A percentile compares a stretch with the other conserved stretches of the same genome.
phyloP scores from a whole-genome alignment of 1,140 invertebrate genomes.

The Papilio aristodemus region DNA sequence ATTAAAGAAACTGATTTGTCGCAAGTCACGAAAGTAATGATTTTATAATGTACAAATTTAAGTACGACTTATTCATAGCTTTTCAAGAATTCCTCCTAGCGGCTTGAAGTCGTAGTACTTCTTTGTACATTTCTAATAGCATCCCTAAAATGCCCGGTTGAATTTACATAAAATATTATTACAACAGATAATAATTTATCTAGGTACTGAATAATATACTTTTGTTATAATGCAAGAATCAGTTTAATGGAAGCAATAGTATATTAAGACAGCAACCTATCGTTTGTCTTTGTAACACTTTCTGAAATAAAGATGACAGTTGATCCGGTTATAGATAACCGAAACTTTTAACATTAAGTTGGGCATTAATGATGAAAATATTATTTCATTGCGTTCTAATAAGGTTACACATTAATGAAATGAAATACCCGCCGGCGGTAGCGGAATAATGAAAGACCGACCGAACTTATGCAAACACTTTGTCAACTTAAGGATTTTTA shows the following conservation, averaged over 20 bases:
- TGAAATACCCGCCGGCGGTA: constrained; percentile 11
- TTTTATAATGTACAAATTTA: neutral
- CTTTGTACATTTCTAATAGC: neutral
- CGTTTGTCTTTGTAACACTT: too few species aligned
- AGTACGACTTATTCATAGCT: neutral
- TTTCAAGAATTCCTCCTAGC: neutral
- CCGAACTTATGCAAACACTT: constrained; percentile 32
- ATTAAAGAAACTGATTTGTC: neutral
- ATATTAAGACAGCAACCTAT: too few species aligned
- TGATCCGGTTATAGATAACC: too few species aligned
- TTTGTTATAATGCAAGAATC: too few species aligned
- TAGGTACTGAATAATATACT: too few species aligned
- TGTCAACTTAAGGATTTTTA: constrained; percentile 26
- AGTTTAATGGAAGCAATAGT: too few species aligned
- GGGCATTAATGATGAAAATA: neutral
- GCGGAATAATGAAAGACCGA: constrained; percentile 10
- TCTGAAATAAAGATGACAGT: too few species aligned
- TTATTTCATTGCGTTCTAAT: neutral
- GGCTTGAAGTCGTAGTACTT: neutral
- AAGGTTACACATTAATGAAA: constrained; percentile 11
- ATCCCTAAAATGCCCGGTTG: too few species aligned
- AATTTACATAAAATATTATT: too few species aligned
- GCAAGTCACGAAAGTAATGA: neutral
- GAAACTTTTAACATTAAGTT: too few species aligned
- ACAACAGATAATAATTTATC: too few species aligned